phyloP scores from a whole-genome alignment of 2,888 invertebrate genomes.

The Elegia similella region DNA sequence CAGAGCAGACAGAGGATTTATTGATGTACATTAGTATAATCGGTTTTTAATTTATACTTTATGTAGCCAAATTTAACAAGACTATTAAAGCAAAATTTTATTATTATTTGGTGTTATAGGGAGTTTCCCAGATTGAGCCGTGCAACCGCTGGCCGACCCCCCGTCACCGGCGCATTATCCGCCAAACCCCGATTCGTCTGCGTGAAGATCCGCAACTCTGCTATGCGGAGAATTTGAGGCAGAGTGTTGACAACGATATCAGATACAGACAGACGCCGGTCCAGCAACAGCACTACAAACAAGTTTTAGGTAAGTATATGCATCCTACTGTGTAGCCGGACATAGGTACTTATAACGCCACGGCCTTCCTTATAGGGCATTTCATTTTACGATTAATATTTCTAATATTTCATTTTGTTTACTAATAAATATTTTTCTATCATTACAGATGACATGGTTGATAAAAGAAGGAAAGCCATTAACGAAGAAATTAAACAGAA shows the following conservation, averaged over 20 bases:
- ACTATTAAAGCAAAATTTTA: no score
- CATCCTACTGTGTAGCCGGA: no score
- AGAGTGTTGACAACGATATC: constrained; percentile 86
- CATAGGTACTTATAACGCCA: no score
- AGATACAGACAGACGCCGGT: constrained; percentile 83
- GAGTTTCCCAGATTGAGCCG: constrained; percentile 51
- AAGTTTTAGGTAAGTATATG: constrained; percentile 81
- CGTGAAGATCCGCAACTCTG: constrained; percentile 86
- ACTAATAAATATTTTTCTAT: constrained; percentile 18
- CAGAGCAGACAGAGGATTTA: no score
- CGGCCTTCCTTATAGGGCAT: no score
- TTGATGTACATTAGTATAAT: no score
- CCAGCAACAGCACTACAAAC: constrained; percentile 80
- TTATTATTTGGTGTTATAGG: constrained; percentile 38
- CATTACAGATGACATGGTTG: constrained; percentile 82
- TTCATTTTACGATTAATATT: no score
- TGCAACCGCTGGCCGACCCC: constrained; percentile 53
- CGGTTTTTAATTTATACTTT: no score
- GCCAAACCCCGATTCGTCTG: constrained; percentile 79
- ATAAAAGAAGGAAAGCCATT: constrained; percentile 73
- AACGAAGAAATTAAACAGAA: constrained; percentile 70
- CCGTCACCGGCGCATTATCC: constrained; percentile 56
- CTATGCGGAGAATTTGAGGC: constrained; percentile 82
- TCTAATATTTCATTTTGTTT: no score
- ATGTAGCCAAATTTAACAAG: no score